phyloP scores from a whole-genome alignment of 1,140 invertebrate genomes.

The Neodiprion lecontei region DNA sequence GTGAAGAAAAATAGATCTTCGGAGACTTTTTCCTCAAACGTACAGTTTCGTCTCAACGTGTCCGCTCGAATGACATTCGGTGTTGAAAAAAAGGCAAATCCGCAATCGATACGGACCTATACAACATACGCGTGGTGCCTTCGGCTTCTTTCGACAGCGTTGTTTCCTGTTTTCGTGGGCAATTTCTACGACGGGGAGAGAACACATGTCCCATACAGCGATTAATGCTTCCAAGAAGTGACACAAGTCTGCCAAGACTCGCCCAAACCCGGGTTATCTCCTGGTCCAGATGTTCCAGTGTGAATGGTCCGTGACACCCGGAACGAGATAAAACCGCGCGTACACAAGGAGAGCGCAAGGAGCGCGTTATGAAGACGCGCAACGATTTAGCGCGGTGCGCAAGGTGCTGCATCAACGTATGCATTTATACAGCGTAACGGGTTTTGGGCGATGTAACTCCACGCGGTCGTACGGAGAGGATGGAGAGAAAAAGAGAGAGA shows the following conservation, averaged over 20 bases:
- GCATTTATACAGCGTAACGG: not conserved
- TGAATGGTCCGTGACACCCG: conserved; percentile 8
- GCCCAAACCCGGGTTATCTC: not conserved
- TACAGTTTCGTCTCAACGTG: not conserved
- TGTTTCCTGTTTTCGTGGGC: not conserved
- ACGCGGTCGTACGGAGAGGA: conserved; percentile 1
- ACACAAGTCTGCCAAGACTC: conserved; percentile 2
- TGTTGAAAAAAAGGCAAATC: no score
- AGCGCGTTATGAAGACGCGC: no score
- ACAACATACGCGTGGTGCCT: no score
- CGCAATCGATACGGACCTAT: no score
- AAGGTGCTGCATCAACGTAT: not conserved
- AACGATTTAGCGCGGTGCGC: no score
- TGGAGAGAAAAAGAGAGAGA: conserved; percentile 18
- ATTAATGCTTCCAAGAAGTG: conserved; percentile 1
- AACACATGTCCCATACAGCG: not conserved
- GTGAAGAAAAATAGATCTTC: not conserved
- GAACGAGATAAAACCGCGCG: not conserved
- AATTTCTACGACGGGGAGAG: not conserved
- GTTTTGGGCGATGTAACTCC: conserved; percentile 2
- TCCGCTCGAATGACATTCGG: no score
- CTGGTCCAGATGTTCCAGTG: conserved; percentile 4
- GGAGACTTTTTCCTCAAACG: not conserved
- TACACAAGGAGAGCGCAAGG: no score
- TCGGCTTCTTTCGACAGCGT: not conserved